Evolutionary conservation across 2,113 vertebrate genomes (phyloP).

Genomic region (Scomber japonicus): DNA sequence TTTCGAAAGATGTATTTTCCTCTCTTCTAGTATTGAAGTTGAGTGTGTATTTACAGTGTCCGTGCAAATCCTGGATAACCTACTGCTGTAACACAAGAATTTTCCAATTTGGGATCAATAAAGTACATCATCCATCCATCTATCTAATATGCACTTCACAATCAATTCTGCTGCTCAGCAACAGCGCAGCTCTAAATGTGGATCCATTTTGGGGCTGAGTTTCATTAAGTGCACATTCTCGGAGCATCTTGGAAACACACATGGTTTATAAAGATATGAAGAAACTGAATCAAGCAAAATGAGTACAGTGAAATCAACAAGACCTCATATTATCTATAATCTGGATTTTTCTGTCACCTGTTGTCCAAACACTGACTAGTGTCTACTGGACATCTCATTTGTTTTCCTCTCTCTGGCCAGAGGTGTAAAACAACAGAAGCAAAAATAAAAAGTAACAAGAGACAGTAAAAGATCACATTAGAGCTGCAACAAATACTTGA

Average conservation of each 20-base stretch:
- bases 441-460: conserved; percentile 30
- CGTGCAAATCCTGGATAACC: too few relatives aligned
- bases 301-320: conserved; percentile 15
- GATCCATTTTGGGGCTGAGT: conserved; percentile 51
- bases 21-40: too few relatives aligned
- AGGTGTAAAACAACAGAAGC: conserved; percentile 56
- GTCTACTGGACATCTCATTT: conserved; percentile 1
- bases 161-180: too few relatives aligned
- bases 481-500: too few relatives aligned
- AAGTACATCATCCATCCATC: too few relatives aligned
- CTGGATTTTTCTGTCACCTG: conserved; percentile 6
- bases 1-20: too few relatives aligned
- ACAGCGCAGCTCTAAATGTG: conserved; percentile 22
- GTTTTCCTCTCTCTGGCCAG: too few relatives aligned
- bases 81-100: too few relatives aligned
- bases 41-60: too few relatives aligned
- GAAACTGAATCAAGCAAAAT: conserved; percentile 9
- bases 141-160: too few relatives aligned
- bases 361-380: neutral
- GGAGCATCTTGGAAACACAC: conserved; percentile 34
- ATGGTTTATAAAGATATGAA: conserved; percentile 16
- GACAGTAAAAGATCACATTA: conserved; percentile 32
- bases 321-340: conserved; percentile 7
- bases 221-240: conserved; percentile 49
- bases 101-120: too few relatives aligned